phyloP scores from a whole-genome alignment of 64 coral and sea anemone genomes.

The Montipora efflorescens region DNA sequence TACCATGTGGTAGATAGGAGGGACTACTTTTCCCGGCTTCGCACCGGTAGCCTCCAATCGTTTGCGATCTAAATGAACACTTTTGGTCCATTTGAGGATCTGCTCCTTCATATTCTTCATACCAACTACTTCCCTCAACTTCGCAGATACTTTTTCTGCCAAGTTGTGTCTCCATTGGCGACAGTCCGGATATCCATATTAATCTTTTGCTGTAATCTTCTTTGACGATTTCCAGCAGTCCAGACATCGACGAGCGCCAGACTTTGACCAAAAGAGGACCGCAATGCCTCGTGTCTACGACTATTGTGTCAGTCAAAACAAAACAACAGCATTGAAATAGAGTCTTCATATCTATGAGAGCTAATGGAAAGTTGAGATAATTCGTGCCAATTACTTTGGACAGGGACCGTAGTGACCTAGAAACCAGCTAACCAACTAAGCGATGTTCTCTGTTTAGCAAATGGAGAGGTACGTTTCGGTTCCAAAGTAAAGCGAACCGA shows the following conservation, averaged over 20 bases:
- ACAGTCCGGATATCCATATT: neutral
- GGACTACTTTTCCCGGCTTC: neutral
- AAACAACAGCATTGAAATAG: neutral
- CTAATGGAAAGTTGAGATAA: no score
- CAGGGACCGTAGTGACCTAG: no score
- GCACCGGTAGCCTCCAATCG: neutral
- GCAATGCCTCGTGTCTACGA: slow-evolving; percentile 8
- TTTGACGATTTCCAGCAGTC: slow-evolving; percentile 14
- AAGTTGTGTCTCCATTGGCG: neutral
- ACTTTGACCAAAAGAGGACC: slow-evolving; percentile 13
- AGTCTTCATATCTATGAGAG: no score
- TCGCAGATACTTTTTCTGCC: neutral
- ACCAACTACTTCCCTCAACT: neutral
- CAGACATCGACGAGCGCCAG: slow-evolving; percentile 4
- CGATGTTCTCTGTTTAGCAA: no score
- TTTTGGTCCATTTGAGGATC: neutral
- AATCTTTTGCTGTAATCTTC: neutral
- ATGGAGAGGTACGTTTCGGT: no score
- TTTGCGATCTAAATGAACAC: neutral
- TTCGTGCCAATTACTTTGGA: no score
- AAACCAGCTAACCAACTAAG: no score
- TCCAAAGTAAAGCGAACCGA: no score
- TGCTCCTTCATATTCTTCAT: neutral
- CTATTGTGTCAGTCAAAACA: neutral
- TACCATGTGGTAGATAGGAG: neutral